Base-by-base conservation (phyloP, 2,888 invertebrate genomes). In the Caenorhabditis sinica region DNA sequence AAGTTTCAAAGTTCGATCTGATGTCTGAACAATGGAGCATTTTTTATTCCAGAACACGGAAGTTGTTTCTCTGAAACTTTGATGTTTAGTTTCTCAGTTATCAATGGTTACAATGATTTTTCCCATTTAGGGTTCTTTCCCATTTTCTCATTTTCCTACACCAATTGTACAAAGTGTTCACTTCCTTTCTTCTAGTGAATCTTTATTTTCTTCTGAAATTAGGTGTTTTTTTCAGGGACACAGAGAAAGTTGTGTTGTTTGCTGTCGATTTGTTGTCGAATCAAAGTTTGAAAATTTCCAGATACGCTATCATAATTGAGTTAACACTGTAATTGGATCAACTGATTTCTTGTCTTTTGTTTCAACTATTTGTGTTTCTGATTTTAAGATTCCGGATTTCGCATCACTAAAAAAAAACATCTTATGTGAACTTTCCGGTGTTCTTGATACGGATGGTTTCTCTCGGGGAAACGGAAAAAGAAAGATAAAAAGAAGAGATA, bases 251-350 rank as follows among this genome's bases (percentile, higher is more conserved):
- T 49, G 30, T 49, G 49, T 28, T 66, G 36, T 43, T 20, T 25
- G 28, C 23, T 51, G 36, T 58, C 45, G 25, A n/a, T 25, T 20
- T 63, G 63, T 45, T 65, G 28, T 23, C 49, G 68, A 68, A 60
- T 60, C 53, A 60, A 45, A 68, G 58, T 75, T 66, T 66, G n/a
- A 30, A 25, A 56, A 49, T 58, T 76, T 76, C 68, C 68, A 76
- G 76, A 60, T 30, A 43, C 45, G 28, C 11, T 6, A 53, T 63
- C 56, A 65, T 58, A 53, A 58, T 66, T 75, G 20, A 60, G 66
- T 76, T 76, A 66, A 53, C 49, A 45, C n/a, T 33, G 23, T 76
- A 76, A 76, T 76, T 76, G 76, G 60, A 76, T 76, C 60, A 76
- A 45, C 23, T 58, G 45, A 66, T 75, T 66, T 66, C 49, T 75